A percentile compares a stretch with the other conserved stretches of the same genome.
Conservation (phyloP, 2,888 invertebrate genomes). For the Drosophila barbarae region DNA sequence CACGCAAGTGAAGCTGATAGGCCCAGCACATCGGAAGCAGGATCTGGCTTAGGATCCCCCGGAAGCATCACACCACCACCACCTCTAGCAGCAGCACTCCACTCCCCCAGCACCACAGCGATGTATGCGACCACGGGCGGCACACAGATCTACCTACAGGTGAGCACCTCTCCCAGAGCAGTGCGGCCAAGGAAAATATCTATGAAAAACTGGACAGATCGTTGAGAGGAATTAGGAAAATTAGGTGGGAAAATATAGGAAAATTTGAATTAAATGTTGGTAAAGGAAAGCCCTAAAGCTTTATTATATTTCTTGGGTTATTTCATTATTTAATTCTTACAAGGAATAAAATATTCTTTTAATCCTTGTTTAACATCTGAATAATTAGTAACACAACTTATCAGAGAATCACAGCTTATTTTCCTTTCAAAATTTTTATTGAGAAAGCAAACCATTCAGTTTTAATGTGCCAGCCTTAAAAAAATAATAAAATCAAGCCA, state of each 20-base stretch:
- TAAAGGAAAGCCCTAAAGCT: too few species aligned
- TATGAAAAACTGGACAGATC: not conserved
- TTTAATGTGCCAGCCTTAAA: not conserved
- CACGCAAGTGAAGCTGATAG: slow-evolving; percentile 58
- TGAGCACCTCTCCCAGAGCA: slow-evolving; percentile 60
- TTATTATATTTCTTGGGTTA: not conserved
- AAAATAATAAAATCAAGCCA: not conserved
- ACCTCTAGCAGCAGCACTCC: slow-evolving; percentile 32
- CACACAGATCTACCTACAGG: slow-evolving; percentile 81
- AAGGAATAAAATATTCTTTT: too few species aligned
- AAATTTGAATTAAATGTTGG: not conserved
- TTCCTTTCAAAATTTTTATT: not conserved
- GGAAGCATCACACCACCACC: slow-evolving; percentile 3
- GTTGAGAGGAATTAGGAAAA: not conserved
- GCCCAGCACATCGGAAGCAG: slow-evolving; percentile 30
- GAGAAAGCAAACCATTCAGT: not conserved
- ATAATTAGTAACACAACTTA: too few species aligned
- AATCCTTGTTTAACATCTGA: too few species aligned
- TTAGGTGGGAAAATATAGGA: not conserved
- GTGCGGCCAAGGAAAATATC: not conserved
- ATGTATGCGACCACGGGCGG: slow-evolving; percentile 80
- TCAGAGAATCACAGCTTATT: too few species aligned
- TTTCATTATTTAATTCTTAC: not conserved
- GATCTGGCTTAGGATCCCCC: slow-evolving; percentile 5
- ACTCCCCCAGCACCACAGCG: slow-evolving; percentile 46